Conservation (phyloP, 2,113 vertebrate species). For the Mus musculus region DNA sequence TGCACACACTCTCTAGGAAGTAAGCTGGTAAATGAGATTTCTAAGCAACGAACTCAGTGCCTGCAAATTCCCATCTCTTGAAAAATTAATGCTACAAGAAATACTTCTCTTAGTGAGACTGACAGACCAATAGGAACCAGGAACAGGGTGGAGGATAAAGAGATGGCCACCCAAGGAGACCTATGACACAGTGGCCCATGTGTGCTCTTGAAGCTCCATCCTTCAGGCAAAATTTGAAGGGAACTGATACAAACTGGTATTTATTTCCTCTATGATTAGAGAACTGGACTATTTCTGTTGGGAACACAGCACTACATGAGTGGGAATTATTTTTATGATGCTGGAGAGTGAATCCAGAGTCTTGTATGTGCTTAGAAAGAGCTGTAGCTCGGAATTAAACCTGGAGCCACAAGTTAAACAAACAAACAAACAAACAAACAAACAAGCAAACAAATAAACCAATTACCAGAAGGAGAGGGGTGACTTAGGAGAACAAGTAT, state of each 20-base stretch:
- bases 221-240: not conserved
- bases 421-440: not conserved
- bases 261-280: not conserved
- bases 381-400: not conserved
- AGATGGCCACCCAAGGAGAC: not conserved
- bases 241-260: not conserved
- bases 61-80: not conserved
- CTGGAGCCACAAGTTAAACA: not conserved
- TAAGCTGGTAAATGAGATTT: not conserved
- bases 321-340: not conserved
- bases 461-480: not conserved
- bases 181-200: rapidly evolving
- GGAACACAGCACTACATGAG: not conserved
- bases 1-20: not conserved
- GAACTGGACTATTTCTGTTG: not conserved
- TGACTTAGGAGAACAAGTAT: not conserved
- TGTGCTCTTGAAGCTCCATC: not conserved
- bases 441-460: not conserved
- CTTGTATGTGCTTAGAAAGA: not conserved
- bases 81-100: not conserved
- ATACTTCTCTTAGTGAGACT: not conserved
- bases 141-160: not conserved
- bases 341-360: not conserved
- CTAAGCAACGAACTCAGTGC: not conserved
- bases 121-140: not conserved